These are phyloP conservation scores for Channa argus DNA, from an alignment of 2,113 vertebrate genomes.

Conservation along the genomic window DNA sequence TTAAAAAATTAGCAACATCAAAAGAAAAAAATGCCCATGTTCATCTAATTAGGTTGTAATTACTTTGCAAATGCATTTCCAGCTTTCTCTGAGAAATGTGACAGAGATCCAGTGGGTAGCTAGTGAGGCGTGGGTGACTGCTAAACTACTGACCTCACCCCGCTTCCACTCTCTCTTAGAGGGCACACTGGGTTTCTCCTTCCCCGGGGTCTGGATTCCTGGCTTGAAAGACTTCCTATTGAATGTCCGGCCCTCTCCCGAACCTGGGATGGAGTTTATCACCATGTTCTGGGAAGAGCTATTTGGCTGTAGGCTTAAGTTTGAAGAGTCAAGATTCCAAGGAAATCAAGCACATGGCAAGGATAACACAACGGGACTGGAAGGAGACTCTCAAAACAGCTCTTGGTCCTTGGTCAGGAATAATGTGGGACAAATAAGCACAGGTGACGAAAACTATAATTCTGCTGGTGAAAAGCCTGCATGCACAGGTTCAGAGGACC, in stretches of 20 bases:
- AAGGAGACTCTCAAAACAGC: not conserved
- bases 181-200: conserved; percentile 81
- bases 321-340: not conserved
- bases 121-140: conserved; percentile 80
- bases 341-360: not conserved
- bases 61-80: not conserved
- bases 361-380: not conserved
- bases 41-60: not conserved
- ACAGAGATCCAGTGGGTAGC: conserved; percentile 82
- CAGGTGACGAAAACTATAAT: conserved; percentile 1
- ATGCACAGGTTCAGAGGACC: conserved; percentile 79
- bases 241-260: conserved; percentile 69
- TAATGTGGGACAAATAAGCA: not conserved
- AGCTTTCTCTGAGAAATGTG: conserved; percentile 73
- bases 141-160: conserved; percentile 70
- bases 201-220: conserved; percentile 70
- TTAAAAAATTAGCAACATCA: not conserved
- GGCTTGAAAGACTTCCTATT: conserved; percentile 77
- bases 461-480: conserved; percentile 17
- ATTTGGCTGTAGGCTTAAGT: conserved; percentile 76
- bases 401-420: not conserved
- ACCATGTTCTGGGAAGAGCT: conserved; percentile 84
- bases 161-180: conserved; percentile 69
- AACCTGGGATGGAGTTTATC: conserved; percentile 69
- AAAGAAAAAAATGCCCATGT: accelerated